Conservation (phyloP, 2,888 invertebrate species). For the Aspidiotus destructor region DNA sequence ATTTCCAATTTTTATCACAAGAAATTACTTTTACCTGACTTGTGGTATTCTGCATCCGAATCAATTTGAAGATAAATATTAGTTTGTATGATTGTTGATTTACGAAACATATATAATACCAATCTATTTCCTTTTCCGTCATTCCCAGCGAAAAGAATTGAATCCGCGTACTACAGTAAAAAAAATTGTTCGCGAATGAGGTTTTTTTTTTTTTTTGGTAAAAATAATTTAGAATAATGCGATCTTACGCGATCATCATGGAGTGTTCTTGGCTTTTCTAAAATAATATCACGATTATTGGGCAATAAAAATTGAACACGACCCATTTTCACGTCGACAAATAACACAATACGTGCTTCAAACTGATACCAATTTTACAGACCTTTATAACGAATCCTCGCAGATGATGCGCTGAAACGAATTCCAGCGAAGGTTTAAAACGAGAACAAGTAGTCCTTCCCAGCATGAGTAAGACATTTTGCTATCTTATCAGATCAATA, state of each 20-base stretch:
- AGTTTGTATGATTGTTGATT: constrained; percentile 8
- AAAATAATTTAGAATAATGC: neutral
- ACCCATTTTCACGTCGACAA: too few relatives aligned
- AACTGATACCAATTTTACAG: too few relatives aligned
- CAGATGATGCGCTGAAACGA: too few relatives aligned
- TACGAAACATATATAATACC: constrained; percentile 6
- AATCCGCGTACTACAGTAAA: constrained; percentile 9
- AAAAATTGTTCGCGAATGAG: neutral
- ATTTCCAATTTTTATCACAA: too few relatives aligned
- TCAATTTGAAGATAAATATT: constrained; percentile 1
- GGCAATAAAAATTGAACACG: neutral
- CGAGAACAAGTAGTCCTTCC: too few relatives aligned
- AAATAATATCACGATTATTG: neutral
- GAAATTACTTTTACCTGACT: neutral
- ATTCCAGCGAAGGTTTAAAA: too few relatives aligned
- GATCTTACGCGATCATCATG: constrained; percentile 10
- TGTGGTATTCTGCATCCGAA: constrained; percentile 3
- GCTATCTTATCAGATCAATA: too few relatives aligned
- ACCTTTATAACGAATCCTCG: too few relatives aligned
- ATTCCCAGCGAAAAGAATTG: constrained; percentile 11
- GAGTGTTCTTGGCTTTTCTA: constrained; percentile 7
- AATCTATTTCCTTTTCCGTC: constrained; percentile 12
- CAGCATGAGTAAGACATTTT: too few relatives aligned
- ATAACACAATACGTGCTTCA: too few relatives aligned
- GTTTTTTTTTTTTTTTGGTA: neutral